phyloP scores from a whole-genome alignment of 2,888 invertebrate species.

The Mesoligia furuncula region DNA sequence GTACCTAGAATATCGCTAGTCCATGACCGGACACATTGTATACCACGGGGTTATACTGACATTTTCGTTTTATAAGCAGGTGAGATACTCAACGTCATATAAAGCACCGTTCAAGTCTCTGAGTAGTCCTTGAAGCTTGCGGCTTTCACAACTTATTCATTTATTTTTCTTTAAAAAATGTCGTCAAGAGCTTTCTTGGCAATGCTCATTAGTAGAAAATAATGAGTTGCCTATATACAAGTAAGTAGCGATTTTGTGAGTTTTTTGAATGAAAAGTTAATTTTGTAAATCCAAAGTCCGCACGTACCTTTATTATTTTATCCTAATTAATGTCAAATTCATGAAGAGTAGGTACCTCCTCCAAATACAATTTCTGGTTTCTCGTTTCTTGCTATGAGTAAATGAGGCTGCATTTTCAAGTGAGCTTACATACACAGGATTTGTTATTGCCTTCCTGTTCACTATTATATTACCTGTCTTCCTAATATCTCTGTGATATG shows the following conservation, averaged over 20 bases:
- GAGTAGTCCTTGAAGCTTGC: constrained; percentile 63
- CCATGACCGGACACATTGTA: too few species aligned
- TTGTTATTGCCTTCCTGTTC: background rate
- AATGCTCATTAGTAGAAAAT: constrained; percentile 65
- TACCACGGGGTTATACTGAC: too few species aligned
- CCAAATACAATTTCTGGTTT: constrained; percentile 1
- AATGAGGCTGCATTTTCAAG: constrained; percentile 1
- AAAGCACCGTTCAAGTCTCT: constrained; percentile 59
- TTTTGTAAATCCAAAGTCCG: constrained; percentile 39
- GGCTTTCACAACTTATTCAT: constrained; percentile 64
- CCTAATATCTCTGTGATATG: background rate
- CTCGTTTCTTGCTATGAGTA: background rate
- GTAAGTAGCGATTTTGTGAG: constrained; percentile 47
- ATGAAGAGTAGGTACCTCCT: background rate
- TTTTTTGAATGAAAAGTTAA: constrained; percentile 29
- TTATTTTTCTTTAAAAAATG: constrained; percentile 60
- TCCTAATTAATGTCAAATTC: constrained; percentile 42
- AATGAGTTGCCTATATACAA: constrained; percentile 61
- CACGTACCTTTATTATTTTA: constrained; percentile 22
- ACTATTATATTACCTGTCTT: background rate
- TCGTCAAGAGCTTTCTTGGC: constrained; percentile 55
- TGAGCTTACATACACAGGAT: background rate
- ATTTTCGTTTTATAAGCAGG: constrained; percentile 53
- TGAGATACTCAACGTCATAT: constrained; percentile 57
- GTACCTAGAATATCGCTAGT: too few species aligned